These are phyloP conservation scores for Cinara cedri DNA, from an alignment of 2,888 invertebrate species.

Conservation along the genomic window DNA sequence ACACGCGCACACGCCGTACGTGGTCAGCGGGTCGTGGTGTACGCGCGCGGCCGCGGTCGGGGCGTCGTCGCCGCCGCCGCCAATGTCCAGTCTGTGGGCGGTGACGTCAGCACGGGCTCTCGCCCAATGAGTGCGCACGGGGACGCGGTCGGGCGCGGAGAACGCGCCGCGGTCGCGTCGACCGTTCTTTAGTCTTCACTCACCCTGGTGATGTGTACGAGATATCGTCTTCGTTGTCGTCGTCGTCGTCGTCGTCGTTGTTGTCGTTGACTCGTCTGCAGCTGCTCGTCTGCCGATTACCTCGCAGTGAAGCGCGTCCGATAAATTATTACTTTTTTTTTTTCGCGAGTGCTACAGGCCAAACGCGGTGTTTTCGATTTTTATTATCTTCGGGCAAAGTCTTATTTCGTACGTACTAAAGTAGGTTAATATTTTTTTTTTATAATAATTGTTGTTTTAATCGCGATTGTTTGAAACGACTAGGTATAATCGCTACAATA, in stretches of 20 bases:
- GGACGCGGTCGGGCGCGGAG: neutral
- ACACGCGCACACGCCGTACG: neutral
- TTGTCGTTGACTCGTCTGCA: neutral
- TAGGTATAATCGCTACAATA: too few species aligned
- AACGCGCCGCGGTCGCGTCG: neutral
- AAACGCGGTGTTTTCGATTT: too few species aligned
- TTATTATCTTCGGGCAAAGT: too few species aligned
- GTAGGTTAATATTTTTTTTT: too few species aligned
- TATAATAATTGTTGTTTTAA: too few species aligned
- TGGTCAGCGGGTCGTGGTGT: neutral
- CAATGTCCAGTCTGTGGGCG: conserved; percentile 56
- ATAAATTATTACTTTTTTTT: neutral
- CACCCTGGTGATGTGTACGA: conserved; percentile 35
- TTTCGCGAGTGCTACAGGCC: too few species aligned
- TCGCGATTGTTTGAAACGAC: too few species aligned
- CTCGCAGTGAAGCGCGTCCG: neutral
- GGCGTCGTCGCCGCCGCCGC: conserved; percentile 30
- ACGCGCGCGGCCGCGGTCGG: neutral
- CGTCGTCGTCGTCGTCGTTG: neutral
- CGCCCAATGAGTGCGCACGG: conserved; percentile 44
- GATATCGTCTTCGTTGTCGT: neutral
- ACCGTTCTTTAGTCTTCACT: neutral
- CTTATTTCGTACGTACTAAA: too few species aligned
- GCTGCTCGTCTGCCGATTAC: neutral
- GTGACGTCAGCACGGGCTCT: conserved; percentile 53